These are phyloP conservation scores for Dynastes tityus DNA, from an alignment of 2,888 invertebrate genomes.

Conservation along the genomic window DNA sequence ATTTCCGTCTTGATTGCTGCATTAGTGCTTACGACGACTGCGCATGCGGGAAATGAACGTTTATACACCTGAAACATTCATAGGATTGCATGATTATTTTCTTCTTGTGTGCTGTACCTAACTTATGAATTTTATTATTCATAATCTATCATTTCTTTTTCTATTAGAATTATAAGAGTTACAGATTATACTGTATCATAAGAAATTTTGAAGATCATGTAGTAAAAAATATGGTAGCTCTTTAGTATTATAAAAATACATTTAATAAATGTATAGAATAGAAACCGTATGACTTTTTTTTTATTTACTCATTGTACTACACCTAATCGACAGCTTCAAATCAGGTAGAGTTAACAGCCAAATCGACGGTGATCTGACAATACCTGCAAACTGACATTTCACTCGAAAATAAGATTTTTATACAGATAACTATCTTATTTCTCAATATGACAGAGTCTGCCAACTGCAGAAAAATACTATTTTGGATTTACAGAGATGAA, in stretches of 20 bases:
- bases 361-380: no score
- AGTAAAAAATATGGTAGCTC: conserved; percentile 55
- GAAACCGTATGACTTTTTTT: conserved; percentile 13
- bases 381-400: no score
- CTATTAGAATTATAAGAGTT: conserved; percentile 49
- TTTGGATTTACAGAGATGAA: no score
- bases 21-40: background rate
- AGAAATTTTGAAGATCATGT: conserved; percentile 56
- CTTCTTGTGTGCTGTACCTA: conserved; percentile 34
- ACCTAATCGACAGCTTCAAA: no score
- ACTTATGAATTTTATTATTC: conserved; percentile 25
- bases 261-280: conserved; percentile 64
- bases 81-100: background rate
- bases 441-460: no score
- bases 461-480: no score
- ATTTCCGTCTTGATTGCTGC: conserved; percentile 17
- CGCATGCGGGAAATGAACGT: background rate
- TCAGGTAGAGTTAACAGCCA: no score
- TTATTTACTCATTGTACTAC: background rate
- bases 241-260: conserved; percentile 57
- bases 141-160: conserved; percentile 32
- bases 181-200: conserved; percentile 54
- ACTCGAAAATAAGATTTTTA: no score
- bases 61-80: background rate
- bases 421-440: no score